phyloP scores from a whole-genome alignment of 2,797 vertebrate species.

The Cyprinella venusta region DNA sequence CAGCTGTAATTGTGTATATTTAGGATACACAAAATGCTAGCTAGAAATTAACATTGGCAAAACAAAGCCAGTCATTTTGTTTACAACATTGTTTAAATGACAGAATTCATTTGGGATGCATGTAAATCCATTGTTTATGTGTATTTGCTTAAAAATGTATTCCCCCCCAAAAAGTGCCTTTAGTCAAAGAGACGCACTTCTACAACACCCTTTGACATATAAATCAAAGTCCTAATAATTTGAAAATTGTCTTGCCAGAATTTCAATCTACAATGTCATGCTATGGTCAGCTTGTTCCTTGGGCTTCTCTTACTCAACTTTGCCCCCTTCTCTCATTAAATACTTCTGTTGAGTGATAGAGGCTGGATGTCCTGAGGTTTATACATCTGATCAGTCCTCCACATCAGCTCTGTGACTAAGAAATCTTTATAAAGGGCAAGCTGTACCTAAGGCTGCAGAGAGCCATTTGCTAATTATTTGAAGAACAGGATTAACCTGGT shows the following conservation, averaged over 20 bases:
- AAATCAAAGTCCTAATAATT: background rate
- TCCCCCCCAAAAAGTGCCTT: accelerated
- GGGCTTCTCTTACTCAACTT: slow-evolving; percentile 1
- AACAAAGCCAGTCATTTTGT: background rate
- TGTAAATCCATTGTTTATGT: background rate
- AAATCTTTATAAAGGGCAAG: slow-evolving; percentile 53
- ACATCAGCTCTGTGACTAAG: slow-evolving; percentile 59
- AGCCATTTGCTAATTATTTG: slow-evolving; percentile 23
- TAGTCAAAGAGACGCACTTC: background rate
- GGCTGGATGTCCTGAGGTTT: slow-evolving; percentile 50
- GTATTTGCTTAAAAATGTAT: background rate
- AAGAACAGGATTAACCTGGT: slow-evolving; percentile 30
- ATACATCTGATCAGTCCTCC: slow-evolving; percentile 49
- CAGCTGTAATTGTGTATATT: background rate
- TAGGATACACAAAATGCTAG: background rate
- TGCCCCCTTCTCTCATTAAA: slow-evolving; percentile 12
- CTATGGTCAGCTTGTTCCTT: slow-evolving; percentile 6
- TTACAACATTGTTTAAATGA: background rate
- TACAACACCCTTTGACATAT: background rate
- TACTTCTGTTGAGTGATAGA: slow-evolving; percentile 1
- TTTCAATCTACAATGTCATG: background rate
- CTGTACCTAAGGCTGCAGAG: slow-evolving; percentile 31
- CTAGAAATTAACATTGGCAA: background rate
- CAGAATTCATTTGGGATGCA: background rate
- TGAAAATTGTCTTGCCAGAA: background rate